Percentiles rank a stretch among this genome's conserved stretches.
Evolutionary conservation across 2,113 vertebrate genomes (phyloP).

Genomic region (Protomyctophum bolini): DNA sequence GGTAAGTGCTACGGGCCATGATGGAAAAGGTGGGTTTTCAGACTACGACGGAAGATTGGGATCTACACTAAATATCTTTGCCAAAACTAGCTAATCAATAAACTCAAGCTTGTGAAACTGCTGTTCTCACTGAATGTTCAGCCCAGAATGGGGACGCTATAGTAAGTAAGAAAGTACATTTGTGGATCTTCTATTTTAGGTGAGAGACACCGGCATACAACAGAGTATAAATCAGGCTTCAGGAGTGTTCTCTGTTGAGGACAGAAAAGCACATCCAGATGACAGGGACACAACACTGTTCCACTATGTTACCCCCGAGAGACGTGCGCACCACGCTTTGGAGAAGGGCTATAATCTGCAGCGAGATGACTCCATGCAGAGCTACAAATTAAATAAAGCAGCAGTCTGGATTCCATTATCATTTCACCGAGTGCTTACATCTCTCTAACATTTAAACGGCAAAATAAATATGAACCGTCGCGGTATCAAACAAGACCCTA

Average conservation of each 20-base stretch:
- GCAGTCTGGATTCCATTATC: slow-evolving; percentile 78
- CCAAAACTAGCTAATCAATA: no score
- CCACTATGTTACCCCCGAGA: slow-evolving; percentile 57
- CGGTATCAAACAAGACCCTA: slow-evolving; percentile 71
- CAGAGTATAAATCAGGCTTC: neutral
- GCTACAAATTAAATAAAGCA: slow-evolving; percentile 82
- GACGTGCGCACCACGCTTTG: slow-evolving; percentile 68
- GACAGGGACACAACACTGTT: slow-evolving; percentile 60
- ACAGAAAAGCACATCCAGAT: slow-evolving; percentile 79
- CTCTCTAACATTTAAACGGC: slow-evolving; percentile 76
- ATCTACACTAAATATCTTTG: no score
- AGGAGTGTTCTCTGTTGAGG: slow-evolving; percentile 62
- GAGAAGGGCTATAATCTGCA: slow-evolving; percentile 73
- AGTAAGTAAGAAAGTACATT: no score
- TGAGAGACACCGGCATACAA: no score
- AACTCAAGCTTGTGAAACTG: no score
- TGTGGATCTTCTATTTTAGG: no score
- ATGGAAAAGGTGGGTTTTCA: no score
- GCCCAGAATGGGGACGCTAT: no score
- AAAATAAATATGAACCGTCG: slow-evolving; percentile 76
- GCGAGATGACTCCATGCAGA: slow-evolving; percentile 73
- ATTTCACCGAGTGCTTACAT: slow-evolving; percentile 74
- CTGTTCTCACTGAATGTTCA: no score
- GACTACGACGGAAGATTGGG: no score
- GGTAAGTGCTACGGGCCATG: no score